Conservation (phyloP, 2,113 vertebrate genomes). For the Sardina pilchardus region DNA sequence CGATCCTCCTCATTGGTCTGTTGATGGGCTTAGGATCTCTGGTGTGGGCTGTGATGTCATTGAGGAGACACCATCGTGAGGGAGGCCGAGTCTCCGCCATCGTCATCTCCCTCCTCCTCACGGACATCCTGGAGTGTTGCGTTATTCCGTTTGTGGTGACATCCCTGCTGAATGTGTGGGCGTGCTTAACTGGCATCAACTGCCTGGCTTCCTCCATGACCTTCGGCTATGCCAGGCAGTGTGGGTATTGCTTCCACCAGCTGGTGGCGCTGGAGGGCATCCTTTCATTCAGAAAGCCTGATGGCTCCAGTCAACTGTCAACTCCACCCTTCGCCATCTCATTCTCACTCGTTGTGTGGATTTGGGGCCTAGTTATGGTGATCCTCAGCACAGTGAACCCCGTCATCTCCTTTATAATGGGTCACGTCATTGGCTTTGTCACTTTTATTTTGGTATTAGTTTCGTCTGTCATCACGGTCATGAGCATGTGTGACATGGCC, state of each 20-base stretch:
- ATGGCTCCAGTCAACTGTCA: not conserved
- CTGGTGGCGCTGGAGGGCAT: not conserved
- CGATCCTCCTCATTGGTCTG: not conserved
- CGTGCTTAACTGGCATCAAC: no score
- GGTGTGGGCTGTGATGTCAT: not conserved
- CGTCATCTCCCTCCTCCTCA: not conserved
- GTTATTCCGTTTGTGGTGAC: not conserved
- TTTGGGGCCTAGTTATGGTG: no score
- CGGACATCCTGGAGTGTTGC: not conserved
- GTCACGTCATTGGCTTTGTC: no score
- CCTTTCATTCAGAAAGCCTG: not conserved
- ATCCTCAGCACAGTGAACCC: no score
- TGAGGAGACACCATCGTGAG: not conserved
- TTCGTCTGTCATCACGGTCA: no score
- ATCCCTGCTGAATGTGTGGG: no score
- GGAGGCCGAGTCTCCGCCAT: not conserved
- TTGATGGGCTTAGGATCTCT: not conserved
- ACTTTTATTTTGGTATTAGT: no score
- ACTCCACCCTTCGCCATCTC: not conserved
- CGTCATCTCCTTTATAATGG: no score
- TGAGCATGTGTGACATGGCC: no score
- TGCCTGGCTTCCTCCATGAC: no score
- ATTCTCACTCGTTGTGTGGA: no score
- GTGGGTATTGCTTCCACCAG: not conserved
- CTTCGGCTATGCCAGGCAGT: not conserved